Evolutionary conservation across 2,888 invertebrate genomes (phyloP), one percentile per base, ranked within the genome.

Genomic region (Folsomia candida): DNA sequence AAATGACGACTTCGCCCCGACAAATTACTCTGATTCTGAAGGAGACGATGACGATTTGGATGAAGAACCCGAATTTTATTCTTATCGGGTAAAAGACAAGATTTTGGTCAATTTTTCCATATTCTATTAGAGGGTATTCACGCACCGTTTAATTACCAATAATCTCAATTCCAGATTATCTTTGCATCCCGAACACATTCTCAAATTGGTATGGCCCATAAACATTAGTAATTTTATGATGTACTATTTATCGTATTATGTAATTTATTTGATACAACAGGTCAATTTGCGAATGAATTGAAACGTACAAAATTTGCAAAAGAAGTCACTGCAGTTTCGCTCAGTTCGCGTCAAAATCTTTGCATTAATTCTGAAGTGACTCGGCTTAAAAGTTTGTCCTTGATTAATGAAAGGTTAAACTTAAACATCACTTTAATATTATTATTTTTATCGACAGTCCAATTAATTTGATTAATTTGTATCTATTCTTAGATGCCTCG

Each of bases 201-300:
- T 0, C 98, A 99, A 82, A 84, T 99, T 54, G 54, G n/a, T n/a
- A n/a, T n/a, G n/a, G n/a, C n/a, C n/a, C n/a, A n/a, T n/a, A n/a
- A n/a, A n/a, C n/a, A n/a, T n/a, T n/a, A n/a, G n/a, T n/a, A n/a
- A n/a, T n/a, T n/a, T n/a, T n/a, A n/a, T n/a, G n/a, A n/a, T n/a
- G n/a, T n/a, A n/a, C n/a, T n/a, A n/a, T n/a, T n/a, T n/a, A n/a
- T n/a, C n/a, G n/a, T n/a, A n/a, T n/a, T n/a, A n/a, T n/a, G n/a
- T n/a, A n/a, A n/a, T n/a, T n/a, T n/a, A n/a, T n/a, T n/a, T n/a
- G n/a, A n/a, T n/a, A n/a, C n/a, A n/a, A n/a, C n/a, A n/a, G 88
- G 93, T 0, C 99, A 99, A 83, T 93, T 99, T 84, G 89, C 97
- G n/a, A 88, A 90, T 59, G 99, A 99, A 86, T 87, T 98, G 1